phyloP scores from a whole-genome alignment of 2,888 invertebrate species.

The Meghimatium bilineatum region DNA sequence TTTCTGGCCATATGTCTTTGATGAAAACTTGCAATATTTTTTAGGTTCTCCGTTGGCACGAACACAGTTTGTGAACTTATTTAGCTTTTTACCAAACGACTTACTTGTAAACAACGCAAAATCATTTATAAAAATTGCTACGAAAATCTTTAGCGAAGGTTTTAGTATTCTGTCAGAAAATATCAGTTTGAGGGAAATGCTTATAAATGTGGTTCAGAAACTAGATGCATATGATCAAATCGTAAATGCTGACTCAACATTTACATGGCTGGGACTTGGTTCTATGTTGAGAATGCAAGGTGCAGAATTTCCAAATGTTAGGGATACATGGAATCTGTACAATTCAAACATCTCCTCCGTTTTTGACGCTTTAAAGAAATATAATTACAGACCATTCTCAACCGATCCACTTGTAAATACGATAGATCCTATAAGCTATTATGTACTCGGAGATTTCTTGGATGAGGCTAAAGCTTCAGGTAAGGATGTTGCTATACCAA shows the following conservation, averaged over 20 bases:
- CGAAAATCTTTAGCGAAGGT: background rate
- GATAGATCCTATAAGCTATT: slow-evolving; percentile 5
- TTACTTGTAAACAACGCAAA: background rate
- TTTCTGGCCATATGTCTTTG: background rate
- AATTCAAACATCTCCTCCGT: slow-evolving; percentile 8
- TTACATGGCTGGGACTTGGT: background rate
- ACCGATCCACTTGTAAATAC: background rate
- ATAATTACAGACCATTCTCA: slow-evolving; percentile 16
- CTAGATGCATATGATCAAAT: background rate
- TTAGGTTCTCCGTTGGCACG: background rate
- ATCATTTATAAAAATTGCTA: background rate
- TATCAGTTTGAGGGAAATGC: background rate
- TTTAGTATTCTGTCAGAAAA: background rate
- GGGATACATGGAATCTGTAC: background rate
- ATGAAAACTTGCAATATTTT: background rate
- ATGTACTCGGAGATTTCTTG: background rate
- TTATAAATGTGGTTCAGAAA: background rate
- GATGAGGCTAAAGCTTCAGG: background rate
- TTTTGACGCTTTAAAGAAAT: background rate
- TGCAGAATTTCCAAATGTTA: background rate
- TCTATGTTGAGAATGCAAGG: background rate
- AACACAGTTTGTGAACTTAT: background rate
- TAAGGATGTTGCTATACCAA: slow-evolving; percentile 5
- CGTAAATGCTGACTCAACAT: background rate
- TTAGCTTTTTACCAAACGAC: background rate